phyloP scores from a whole-genome alignment of 2,113 vertebrate genomes.

The Amblyopsis rosae region DNA sequence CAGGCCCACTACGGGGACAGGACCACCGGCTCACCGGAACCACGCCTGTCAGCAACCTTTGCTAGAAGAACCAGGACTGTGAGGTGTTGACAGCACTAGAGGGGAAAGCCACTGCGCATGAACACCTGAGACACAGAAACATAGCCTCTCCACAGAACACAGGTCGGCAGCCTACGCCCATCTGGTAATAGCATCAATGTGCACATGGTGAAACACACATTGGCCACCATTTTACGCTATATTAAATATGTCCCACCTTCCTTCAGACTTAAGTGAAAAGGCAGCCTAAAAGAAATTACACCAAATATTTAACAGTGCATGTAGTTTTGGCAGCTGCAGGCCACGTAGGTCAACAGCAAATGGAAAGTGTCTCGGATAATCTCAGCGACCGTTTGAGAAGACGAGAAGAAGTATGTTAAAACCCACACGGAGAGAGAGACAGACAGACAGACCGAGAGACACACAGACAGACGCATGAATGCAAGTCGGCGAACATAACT shows the following conservation, averaged over 20 bases:
- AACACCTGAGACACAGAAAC: constrained; percentile 40
- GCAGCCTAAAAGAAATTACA: too few species aligned
- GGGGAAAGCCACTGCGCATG: constrained; percentile 33
- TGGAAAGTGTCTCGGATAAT: constrained; percentile 10
- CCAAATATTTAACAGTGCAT: too few species aligned
- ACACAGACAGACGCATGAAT: constrained; percentile 20
- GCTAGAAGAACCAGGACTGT: constrained; percentile 18
- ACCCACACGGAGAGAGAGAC: not conserved
- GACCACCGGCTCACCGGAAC: constrained; percentile 48
- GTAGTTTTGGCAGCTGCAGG: constrained; percentile 36
- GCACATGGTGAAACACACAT: not conserved
- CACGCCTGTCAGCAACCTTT: constrained; percentile 46
- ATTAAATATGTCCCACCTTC: too few species aligned
- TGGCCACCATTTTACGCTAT: not conserved
- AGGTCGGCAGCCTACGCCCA: too few species aligned
- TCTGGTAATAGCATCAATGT: too few species aligned
- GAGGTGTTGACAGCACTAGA: constrained; percentile 31
- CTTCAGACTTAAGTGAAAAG: too few species aligned
- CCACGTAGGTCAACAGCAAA: constrained; percentile 36
- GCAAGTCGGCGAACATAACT: constrained; percentile 15
- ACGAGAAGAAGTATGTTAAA: not conserved
- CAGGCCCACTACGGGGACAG: constrained; percentile 16
- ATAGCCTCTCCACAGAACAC: not conserved
- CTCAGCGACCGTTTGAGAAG: not conserved
- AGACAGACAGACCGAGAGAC: constrained; percentile 4